Conservation (phyloP, 2,113 vertebrate species). For the Oncorhynchus gorbuscha region DNA sequence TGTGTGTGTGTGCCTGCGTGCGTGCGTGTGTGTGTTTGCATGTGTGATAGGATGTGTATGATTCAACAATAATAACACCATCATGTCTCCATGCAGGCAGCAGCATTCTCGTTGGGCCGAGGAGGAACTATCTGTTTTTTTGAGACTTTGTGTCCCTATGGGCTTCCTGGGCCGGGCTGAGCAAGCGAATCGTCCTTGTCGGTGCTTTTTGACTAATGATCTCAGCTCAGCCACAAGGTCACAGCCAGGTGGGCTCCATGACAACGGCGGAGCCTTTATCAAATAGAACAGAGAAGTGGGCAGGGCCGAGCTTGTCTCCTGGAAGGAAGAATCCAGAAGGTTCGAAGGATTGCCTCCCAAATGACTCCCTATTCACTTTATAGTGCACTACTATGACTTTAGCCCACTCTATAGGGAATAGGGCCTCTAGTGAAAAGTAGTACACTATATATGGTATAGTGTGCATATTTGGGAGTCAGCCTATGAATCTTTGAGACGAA, state of each 20-base stretch:
- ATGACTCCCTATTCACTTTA: no score
- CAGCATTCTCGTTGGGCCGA: constrained; percentile 28
- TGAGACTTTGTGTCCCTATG: constrained; percentile 19
- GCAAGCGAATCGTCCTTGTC: constrained; percentile 37
- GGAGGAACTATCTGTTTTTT: constrained; percentile 22
- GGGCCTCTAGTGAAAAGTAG: no score
- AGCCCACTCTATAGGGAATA: no score
- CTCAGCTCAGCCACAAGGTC: constrained; percentile 64
- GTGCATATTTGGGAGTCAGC: background rate
- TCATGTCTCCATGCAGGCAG: constrained; percentile 36
- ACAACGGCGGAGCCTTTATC: constrained; percentile 53
- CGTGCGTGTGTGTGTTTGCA: background rate
- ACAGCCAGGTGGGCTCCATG: constrained; percentile 52
- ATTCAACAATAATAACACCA: constrained; percentile 36
- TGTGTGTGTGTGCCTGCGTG: no score
- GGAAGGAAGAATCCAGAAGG: constrained; percentile 31
- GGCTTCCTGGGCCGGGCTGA: constrained; percentile 10
- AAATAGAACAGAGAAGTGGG: constrained; percentile 5
- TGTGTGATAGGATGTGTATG: background rate
- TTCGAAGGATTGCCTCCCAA: constrained; percentile 12
- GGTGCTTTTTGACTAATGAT: constrained; percentile 60
- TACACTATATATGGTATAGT: background rate
- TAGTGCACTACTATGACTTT: no score
- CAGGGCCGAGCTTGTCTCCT: constrained; percentile 18
- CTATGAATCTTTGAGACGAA: constrained; percentile 41